A percentile compares a stretch with the other conserved stretches of the same genome.
Evolutionary conservation across 2,888 invertebrate species (phyloP).

Genomic region (Yponomeuta cagnagella): DNA sequence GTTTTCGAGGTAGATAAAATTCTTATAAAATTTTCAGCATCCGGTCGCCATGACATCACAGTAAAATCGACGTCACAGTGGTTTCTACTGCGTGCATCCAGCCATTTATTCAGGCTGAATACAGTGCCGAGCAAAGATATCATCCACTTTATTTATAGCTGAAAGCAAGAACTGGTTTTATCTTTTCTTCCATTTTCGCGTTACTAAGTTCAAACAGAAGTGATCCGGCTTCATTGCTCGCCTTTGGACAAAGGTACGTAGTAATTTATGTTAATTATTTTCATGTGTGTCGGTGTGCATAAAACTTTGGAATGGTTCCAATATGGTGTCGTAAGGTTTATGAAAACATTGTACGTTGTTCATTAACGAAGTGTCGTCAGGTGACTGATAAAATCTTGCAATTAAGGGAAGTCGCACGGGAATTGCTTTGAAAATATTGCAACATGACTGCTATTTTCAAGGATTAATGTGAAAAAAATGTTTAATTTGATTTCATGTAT

Average conservation of each 20-base stretch:
- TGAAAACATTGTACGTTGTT: not conserved
- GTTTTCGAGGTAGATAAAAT: not conserved
- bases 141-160: too few relatives aligned
- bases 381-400: not conserved
- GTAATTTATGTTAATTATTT: conserved; percentile 1
- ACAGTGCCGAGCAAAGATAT: not conserved
- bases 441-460: too few relatives aligned
- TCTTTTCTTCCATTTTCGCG: too few relatives aligned
- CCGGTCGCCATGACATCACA: not conserved
- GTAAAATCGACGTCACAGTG: not conserved
- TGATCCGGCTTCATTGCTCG: not conserved
- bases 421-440: too few relatives aligned
- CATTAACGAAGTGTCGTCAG: not conserved
- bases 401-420: not conserved
- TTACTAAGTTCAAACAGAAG: not conserved
- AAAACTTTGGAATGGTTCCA: not conserved
- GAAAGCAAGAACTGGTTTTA: too few relatives aligned
- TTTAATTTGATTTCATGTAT: too few relatives aligned
- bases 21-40: not conserved
- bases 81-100: not conserved
- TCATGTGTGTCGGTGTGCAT: not conserved
- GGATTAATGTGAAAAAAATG: too few relatives aligned
- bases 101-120: not conserved
- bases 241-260: not conserved
- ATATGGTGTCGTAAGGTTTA: not conserved